Evolutionary conservation across 2,113 vertebrate species (phyloP).

Genomic region (human): GRCh38 chr11:102276001-102276500

Average conservation of each 20-base stretch:
- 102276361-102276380: not conserved
- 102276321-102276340: not conserved
- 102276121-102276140: not conserved
- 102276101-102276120: not conserved
- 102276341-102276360: not conserved
- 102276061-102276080: not conserved
- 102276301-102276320: not conserved
- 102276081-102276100: not conserved
- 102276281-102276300: constrained; percentile 15
- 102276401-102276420: not conserved
- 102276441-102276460: not conserved
- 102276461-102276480: not conserved
- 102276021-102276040: not conserved
- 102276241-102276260: not conserved
- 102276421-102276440: not conserved
- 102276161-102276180: not conserved
- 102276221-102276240: not conserved
- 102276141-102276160: not conserved
- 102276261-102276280: not conserved
- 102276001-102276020: not conserved
- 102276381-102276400: not conserved
- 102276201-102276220: not conserved
- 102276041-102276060: not conserved
- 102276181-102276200: constrained; percentile 14
- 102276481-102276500: not conserved